Evolutionary conservation across 1,140 invertebrate genomes (phyloP), one percentile per base, ranked within the genome.

Genomic region (Drosophila hydei): DNA sequence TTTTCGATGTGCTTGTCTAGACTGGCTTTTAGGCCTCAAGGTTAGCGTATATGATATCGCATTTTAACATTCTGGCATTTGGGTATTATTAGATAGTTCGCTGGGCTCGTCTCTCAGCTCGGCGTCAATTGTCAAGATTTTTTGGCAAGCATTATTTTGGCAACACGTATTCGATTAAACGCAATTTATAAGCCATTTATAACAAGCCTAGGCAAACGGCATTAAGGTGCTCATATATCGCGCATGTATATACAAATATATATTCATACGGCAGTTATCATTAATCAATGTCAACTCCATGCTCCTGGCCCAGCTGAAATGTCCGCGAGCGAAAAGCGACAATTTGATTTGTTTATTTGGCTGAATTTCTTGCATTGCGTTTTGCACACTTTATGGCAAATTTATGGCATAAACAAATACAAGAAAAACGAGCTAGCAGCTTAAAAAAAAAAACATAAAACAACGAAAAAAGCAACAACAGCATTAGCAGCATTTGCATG

Each of bases 351-450:
- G 83, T 89, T 87, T 87, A 87, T 81, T 84, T 69, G 67, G 50
- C 25, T 43, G 50, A 55, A 52, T 78, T 77, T 68, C 42, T 58
- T 73, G 56, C 56, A 67, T 61, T 62, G 63, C 27, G 69, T 69
- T 55, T 72, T 76, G 64, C 68, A 71, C 81, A 81, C 60, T 76
- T 74, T 84, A 71, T 79, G 63, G 47, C 72, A 89, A 88, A 88
- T 88, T 89, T 88, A 88, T 88, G 79, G 83, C 83, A 88, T 89
- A 80, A 79, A 79, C 84, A 88, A 88, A 88, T 89, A 79, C 75
- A 47, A 77, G 76, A 85, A 84, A 85, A 76, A 68, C 76, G 72
- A 52, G 63, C 63, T 56, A 79, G 56, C 56, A 64, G 30, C 8
- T 42, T 23, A 38, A 55, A 48, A 45, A 5, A 9, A 21, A 36